phyloP scores from a whole-genome alignment of 2,797 vertebrate genomes.

The Atherinosoma microstoma region DNA sequence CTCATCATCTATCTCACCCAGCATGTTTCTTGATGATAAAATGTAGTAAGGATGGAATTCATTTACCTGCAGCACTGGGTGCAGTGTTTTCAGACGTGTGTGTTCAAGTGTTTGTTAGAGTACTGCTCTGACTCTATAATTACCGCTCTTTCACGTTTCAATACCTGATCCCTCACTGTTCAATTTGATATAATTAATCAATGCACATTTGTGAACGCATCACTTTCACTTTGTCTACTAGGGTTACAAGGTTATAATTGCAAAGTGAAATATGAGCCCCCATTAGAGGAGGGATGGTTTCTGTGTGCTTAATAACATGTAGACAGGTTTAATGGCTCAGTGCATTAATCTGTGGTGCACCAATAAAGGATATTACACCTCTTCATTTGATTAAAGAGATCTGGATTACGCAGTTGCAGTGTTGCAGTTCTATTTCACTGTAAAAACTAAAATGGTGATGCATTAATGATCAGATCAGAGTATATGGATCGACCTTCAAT shows the following conservation, averaged over 20 bases:
- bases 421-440: constrained; percentile 6
- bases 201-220: constrained; percentile 57
- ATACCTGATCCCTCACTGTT: constrained; percentile 45
- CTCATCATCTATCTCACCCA: constrained; percentile 50
- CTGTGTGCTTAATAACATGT: constrained; percentile 39
- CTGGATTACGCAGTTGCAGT: constrained; percentile 5
- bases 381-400: constrained; percentile 34
- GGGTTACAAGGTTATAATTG: constrained; percentile 59
- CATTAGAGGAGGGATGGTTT: constrained; percentile 54
- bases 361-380: constrained; percentile 38
- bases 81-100: neutral
- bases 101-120: constrained; percentile 11
- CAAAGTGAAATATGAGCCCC: constrained; percentile 59
- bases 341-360: constrained; percentile 31
- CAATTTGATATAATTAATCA: constrained; percentile 61
- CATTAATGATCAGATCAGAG: neutral
- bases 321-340: constrained; percentile 41
- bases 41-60: constrained; percentile 43
- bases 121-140: constrained; percentile 34
- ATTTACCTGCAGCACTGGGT: constrained; percentile 31
- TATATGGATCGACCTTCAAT: neutral
- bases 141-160: constrained; percentile 32
- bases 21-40: constrained; percentile 47
- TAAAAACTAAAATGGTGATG: constrained; percentile 10
- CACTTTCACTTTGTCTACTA: constrained; percentile 54